Percentiles rank a stretch among this genome's conserved stretches.
Conservation (phyloP, 2,113 vertebrate species). For the Erythrocebus patas region DNA sequence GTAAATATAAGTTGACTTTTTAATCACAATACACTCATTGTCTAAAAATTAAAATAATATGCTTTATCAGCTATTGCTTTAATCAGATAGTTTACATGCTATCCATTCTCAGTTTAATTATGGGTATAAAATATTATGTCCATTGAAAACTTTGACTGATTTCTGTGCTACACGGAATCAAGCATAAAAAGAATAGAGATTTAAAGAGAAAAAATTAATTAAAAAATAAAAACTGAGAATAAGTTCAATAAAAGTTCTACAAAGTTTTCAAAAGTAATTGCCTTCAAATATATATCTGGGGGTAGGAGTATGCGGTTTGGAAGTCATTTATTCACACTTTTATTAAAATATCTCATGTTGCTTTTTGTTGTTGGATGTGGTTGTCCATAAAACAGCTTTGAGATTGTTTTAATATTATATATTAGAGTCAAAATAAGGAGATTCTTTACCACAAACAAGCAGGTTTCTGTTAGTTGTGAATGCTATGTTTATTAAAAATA, state of each 20-base stretch:
- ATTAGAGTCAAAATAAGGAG: constrained; percentile 56
- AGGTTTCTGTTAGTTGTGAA: constrained; percentile 60
- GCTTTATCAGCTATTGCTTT: constrained; percentile 49
- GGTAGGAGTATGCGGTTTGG: not conserved
- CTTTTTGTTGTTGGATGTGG: constrained; percentile 36
- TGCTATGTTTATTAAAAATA: not conserved
- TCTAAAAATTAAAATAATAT: constrained; percentile 62
- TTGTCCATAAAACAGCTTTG: constrained; percentile 53
- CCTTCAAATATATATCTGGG: constrained; percentile 9
- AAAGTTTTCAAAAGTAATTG: constrained; percentile 11
- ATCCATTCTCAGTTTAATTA: not conserved
- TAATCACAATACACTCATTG: not conserved
- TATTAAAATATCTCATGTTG: constrained; percentile 34
- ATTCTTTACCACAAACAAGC: constrained; percentile 50
- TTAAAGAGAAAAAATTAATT: too few species aligned
- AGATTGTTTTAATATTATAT: constrained; percentile 48
- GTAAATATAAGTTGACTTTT: constrained; percentile 27
- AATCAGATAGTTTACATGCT: constrained; percentile 34
- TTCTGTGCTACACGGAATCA: too few species aligned
- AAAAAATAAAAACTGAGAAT: not conserved
- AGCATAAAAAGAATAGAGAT: too few species aligned
- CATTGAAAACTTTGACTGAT: constrained; percentile 11
- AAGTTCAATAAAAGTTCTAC: not conserved
- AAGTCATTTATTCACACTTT: constrained; percentile 22
- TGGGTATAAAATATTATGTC: not conserved